These are phyloP conservation scores for Cheilosia impressa DNA, from an alignment of 2,888 invertebrate genomes.

Conservation along the genomic window DNA sequence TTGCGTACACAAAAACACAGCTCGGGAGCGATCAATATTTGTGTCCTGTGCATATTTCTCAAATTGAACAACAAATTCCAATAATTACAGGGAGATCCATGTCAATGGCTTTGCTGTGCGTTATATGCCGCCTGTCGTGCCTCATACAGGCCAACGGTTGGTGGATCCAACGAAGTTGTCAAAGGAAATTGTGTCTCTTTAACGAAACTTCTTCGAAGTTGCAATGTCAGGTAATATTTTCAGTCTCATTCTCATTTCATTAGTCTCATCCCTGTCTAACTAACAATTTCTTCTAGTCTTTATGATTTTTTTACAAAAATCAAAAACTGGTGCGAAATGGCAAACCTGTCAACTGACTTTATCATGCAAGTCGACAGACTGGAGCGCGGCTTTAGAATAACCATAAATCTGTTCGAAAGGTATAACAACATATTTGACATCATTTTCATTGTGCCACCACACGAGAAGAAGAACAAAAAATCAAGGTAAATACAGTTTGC, in stretches of 20 bases:
- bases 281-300: conserved; percentile 86
- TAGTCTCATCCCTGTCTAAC: background rate
- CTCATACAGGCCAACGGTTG: conserved; percentile 91
- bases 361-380: conserved; percentile 92
- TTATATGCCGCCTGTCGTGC: conserved; percentile 95
- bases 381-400: conserved; percentile 96
- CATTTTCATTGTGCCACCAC: conserved; percentile 89
- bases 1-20: too few species aligned
- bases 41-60: background rate
- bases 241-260: background rate
- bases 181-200: conserved; percentile 96
- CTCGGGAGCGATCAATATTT: too few species aligned
- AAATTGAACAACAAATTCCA: background rate
- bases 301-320: conserved; percentile 97
- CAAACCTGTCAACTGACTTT: conserved; percentile 92
- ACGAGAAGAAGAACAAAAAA: conserved; percentile 82
- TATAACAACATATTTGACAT: conserved; percentile 94
- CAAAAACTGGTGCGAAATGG: conserved; percentile 98
- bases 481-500: conserved; percentile 78
- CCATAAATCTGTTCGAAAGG: conserved; percentile 96
- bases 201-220: conserved; percentile 93
- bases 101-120: conserved; percentile 98
- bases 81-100: conserved; percentile 90
- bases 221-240: conserved; percentile 90
- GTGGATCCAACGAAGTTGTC: conserved; percentile 87